Base-by-base conservation (phyloP, 2,113 vertebrate species). In the Lipophrys pholis region DNA sequence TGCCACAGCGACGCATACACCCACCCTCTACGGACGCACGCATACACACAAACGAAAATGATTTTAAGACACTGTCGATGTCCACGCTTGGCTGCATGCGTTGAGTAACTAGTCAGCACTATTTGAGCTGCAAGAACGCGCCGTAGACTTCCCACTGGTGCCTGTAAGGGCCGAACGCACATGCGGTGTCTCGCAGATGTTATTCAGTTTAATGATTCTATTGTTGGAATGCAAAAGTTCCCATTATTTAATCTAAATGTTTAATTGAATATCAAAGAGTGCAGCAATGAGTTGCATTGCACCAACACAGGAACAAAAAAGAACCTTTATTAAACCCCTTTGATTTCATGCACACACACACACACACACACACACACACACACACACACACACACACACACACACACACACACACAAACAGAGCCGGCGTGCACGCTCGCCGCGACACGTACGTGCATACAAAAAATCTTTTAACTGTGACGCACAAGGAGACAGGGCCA, bases 401-500 rank as follows among this genome's bases (percentile, higher is more conserved):
- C 42, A 42, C n/a, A 30, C 3, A 42, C 41, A 6, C 41, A 42
- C 41, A 40, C 30, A 43, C 52, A 55, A 54, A 63, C 11, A 63
- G 12, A 43, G 6, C 17, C 11, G 46, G 54, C 64, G 67, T 56
- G 41, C 54, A 14, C 75, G 51, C 63, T 15, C 42, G 43, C 11
- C n/a, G 61, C 48, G 1, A 76, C 84, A 78, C 15, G n/a, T 61
- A 30, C 21, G 75, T 66, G 43, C 63, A 66, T 45, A 85, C 56
- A 73, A 55, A 69, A 82, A 90, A 81, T 81, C 77, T 77, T 58
- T 85, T 85, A 87, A 84, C 64, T 76, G 88, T 93, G 92, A 91
- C 90, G 89, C 90, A 93, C 74, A 90, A 72, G 72, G 78, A 88
- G 77, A 91, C 87, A 83, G 80, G 84, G 75, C 81, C 12, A 93